Base-by-base conservation (phyloP, 2,888 invertebrate genomes). In the Tetranychus piercei region DNA sequence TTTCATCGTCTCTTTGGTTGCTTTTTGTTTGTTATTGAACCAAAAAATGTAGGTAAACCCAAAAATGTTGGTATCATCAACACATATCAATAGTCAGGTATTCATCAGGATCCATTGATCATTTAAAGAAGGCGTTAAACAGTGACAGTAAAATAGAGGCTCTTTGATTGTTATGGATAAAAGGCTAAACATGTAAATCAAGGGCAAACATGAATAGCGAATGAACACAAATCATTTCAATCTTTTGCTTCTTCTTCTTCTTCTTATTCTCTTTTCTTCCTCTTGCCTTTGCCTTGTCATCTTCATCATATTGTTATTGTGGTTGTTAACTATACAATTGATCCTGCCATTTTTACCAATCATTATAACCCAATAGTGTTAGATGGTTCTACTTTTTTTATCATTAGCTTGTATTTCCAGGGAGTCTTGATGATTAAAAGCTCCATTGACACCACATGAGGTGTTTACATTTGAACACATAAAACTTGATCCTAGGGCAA, bases 121-220 rank as follows among this genome's bases (percentile, higher is more conserved):
- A 15, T 55, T 55, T 55, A 15, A 15, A 55, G 55, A 55, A 55
- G 55, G 55, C 55, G 55, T 55, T 15, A 55, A 55, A 55, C 15
- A 15, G 55, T 55, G 11, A 55, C 15, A 55, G 55, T 9, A 55
- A 55, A 55, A 55, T 55, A 15, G 55, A 15, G 55, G 34, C 34
- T 34, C 34, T 55, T 55, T 55, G 55, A 55, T 55, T 55, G 55
- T 55, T 55, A 55, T 55, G 55, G 55, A 55, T 34, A 34, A 15
- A 55, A 55, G 55, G 55, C 55, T 55, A 55, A 55, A 55, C 55
- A 55, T 55, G 55, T 55, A 55, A 55, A 55, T 55, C 55, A 55
- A 55, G 55, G 55, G 9, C 1, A 55, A 15, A 55, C 11, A 55
- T 55, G 55, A 55, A 55, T 55, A 55, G 15, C 9, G 55, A 55